Evolutionary conservation across 2,797 vertebrate genomes (phyloP), one percentile per base, ranked within the genome.

Genomic region (Aeoliscus strigatus): DNA sequence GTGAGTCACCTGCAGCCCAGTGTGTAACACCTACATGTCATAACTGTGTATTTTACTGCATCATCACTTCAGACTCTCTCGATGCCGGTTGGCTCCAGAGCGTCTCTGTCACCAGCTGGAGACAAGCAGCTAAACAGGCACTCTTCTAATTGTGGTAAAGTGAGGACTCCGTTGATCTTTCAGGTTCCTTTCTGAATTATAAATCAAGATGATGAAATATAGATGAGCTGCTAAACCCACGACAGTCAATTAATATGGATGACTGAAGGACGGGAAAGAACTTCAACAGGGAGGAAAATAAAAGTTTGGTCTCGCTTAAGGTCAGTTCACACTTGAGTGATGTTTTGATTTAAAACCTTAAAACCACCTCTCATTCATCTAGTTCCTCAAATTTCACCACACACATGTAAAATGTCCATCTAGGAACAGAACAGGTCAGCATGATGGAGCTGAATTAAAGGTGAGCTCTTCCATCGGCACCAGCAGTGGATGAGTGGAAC

Each of bases 151-250:
- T 16, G 46, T 39, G 29, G 51, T 10, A 15, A 55, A 76, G 64
- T 38, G 64, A 66, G 9, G 69, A 33, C 51, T 51, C 17, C 14
- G 64, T 18, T 53, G 49, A 73, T 68, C 53, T 58, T 51, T 62
- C 49, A 35, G 30, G 27, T 55, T 73, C 48, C 36, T 29, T 53
- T 66, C 60, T 79, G 39, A 69, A 72, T 66, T 69, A 53, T 67
- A 66, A 61, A 73, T 69, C 14, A 1, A 35, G 44, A n/a, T 36
- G 35, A 48, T 66, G 30, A 68, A 80, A 73, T 64, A 72, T 63
- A 44, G 42, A 75, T 57, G 48, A 66, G 45, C 45, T 43, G 11
- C 56, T 55, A 61, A 70, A 61, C n/a, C 66, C 64, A 48, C 52
- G 27, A 5, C 9, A 9, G 40, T 37, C 70, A 59, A 66, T 70